These are phyloP conservation scores for Catharus ustulatus DNA, from an alignment of 2,797 vertebrate species.

Conservation along the genomic window DNA sequence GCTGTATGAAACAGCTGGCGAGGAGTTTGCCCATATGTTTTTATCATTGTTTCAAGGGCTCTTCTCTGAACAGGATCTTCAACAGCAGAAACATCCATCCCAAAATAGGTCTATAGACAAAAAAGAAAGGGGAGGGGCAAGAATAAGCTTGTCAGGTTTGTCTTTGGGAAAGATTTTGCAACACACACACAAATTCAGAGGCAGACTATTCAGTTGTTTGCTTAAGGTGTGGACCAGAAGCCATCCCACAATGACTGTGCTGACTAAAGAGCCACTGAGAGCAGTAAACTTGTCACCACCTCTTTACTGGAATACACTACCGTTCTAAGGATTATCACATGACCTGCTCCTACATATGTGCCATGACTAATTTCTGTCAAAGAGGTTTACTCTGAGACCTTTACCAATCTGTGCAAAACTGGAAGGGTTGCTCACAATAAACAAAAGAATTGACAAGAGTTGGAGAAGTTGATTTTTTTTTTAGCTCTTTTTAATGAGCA, in stretches of 20 bases:
- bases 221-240: not conserved
- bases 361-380: not conserved
- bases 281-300: not conserved
- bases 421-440: not conserved
- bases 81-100: conserved; percentile 98
- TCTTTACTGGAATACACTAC: not conserved
- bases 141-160: not conserved
- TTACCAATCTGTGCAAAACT: not conserved
- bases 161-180: not conserved
- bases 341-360: not conserved
- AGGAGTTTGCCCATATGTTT: conserved; percentile 97
- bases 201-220: not conserved
- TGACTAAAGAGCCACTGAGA: not conserved
- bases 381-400: not conserved
- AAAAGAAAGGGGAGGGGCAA: not conserved
- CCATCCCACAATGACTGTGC: not conserved
- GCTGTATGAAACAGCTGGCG: conserved; percentile 91
- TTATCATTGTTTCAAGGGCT: conserved; percentile 98
- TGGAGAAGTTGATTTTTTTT: not conserved
- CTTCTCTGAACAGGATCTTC: conserved; percentile 97
- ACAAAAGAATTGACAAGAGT: not conserved
- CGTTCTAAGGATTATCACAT: not conserved
- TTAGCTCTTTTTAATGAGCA: not conserved
- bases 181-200: not conserved
- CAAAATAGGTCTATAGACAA: conserved; percentile 91